Percentiles rank a stretch among this genome's conserved stretches.
phyloP scores from a whole-genome alignment of 1,140 invertebrate genomes.

The Bombus polaris region DNA sequence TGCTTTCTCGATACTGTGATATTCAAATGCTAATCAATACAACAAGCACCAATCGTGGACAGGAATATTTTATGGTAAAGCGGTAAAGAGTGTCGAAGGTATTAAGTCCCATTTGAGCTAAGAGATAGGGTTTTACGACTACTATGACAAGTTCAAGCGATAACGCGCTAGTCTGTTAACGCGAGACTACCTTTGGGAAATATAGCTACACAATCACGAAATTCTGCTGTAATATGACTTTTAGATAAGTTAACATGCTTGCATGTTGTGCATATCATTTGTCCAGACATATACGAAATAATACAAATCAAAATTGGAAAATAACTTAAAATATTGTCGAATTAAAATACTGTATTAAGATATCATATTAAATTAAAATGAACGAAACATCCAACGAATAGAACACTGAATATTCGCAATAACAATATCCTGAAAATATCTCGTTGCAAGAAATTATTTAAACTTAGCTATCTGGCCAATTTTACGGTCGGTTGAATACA shows the following conservation, averaged over 20 bases:
- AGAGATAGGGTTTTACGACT: conserved; percentile 55
- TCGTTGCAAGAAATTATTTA: not conserved
- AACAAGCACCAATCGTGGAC: not conserved
- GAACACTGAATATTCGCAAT: too few relatives aligned
- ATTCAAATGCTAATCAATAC: not conserved
- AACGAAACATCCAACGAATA: too few relatives aligned
- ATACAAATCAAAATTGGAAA: too few relatives aligned
- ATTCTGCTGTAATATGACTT: not conserved
- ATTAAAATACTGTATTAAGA: too few relatives aligned
- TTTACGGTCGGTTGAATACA: not conserved
- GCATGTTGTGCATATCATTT: too few relatives aligned
- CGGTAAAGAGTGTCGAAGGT: conserved; percentile 6
- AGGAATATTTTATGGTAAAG: conserved; percentile 11
- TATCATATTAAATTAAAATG: too few relatives aligned
- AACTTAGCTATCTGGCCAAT: not conserved
- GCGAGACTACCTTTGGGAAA: not conserved
- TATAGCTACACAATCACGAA: not conserved
- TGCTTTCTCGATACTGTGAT: not conserved
- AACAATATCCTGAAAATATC: not conserved
- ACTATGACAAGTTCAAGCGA: conserved; percentile 28
- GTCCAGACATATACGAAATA: too few relatives aligned
- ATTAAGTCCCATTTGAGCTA: conserved; percentile 6
- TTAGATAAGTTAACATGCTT: too few relatives aligned
- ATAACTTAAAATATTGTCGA: too few relatives aligned
- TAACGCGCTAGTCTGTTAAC: conserved; percentile 51